These are phyloP conservation scores for Eriocheir sinensis DNA, from an alignment of 1,140 invertebrate genomes.

Conservation along the genomic window DNA sequence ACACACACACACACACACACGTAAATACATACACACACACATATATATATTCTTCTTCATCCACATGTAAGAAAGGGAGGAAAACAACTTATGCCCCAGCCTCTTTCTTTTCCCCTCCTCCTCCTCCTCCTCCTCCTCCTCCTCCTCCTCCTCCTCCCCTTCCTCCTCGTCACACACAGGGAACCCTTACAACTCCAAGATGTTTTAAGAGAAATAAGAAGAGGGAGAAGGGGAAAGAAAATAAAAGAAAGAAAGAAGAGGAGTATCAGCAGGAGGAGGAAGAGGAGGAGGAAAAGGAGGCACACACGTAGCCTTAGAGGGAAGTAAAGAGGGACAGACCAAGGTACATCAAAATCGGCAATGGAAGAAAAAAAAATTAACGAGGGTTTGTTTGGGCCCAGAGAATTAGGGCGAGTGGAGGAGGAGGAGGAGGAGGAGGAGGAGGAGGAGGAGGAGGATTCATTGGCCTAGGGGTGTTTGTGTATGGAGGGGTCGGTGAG, in stretches of 20 bases:
- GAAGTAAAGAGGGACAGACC: no score
- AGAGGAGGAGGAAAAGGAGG: background rate
- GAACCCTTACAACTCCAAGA: background rate
- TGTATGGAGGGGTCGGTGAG: background rate
- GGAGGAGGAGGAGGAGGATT: background rate
- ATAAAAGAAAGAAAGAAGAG: background rate
- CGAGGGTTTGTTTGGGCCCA: no score
- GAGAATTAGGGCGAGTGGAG: no score
- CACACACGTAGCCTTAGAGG: no score
- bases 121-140: background rate
- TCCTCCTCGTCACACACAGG: no score
- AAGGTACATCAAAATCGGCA: no score
- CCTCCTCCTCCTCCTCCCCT: background rate
- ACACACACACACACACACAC: background rate
- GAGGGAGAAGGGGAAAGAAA: background rate
- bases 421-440: no score
- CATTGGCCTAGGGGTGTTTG: background rate
- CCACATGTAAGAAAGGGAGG: background rate
- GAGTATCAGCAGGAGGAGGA: background rate
- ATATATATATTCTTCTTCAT: background rate
- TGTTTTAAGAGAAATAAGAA: background rate
- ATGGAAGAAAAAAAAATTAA: no score
- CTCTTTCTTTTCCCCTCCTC: no score
- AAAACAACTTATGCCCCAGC: conserved; percentile 3
- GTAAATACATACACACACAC: background rate